Conservation (phyloP, 2,888 invertebrate genomes). For the Synanthedon vespiformis region DNA sequence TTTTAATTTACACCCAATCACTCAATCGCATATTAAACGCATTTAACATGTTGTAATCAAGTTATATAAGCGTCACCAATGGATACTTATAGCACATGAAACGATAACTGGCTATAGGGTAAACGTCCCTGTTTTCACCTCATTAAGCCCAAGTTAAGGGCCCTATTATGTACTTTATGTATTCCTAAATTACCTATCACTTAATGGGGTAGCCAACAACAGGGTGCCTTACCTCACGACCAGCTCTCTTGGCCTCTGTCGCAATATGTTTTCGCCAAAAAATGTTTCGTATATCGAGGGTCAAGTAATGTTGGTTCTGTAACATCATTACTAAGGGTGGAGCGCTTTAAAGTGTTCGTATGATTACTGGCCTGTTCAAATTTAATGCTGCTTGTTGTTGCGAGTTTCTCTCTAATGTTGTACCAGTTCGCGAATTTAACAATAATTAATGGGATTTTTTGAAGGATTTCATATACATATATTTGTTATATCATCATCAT, state of each 20-base stretch:
- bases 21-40: neutral
- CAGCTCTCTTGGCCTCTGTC: conserved; percentile 28
- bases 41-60: neutral
- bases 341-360: conserved; percentile 60
- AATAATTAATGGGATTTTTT: too few species aligned
- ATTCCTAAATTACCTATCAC: conserved; percentile 70
- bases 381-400: conserved; percentile 47
- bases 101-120: conserved; percentile 31
- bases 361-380: conserved; percentile 63
- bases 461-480: conserved; percentile 13
- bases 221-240: conserved; percentile 44
- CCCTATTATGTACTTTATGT: conserved; percentile 70
- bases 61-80: neutral
- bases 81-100: neutral
- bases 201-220: conserved; percentile 54
- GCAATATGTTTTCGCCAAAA: neutral
- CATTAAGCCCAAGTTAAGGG: conserved; percentile 64
- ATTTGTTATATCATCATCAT: too few species aligned
- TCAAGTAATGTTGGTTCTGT: conserved; percentile 29
- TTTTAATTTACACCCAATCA: neutral
- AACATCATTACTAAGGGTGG: conserved; percentile 30
- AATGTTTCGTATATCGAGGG: neutral
- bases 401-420: conserved; percentile 29
- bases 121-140: conserved; percentile 63
- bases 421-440: conserved; percentile 35